These are phyloP conservation scores for Amphiura filiformis DNA, from an alignment of 35 echinoderm and acorn worm species.

Conservation along the genomic window DNA sequence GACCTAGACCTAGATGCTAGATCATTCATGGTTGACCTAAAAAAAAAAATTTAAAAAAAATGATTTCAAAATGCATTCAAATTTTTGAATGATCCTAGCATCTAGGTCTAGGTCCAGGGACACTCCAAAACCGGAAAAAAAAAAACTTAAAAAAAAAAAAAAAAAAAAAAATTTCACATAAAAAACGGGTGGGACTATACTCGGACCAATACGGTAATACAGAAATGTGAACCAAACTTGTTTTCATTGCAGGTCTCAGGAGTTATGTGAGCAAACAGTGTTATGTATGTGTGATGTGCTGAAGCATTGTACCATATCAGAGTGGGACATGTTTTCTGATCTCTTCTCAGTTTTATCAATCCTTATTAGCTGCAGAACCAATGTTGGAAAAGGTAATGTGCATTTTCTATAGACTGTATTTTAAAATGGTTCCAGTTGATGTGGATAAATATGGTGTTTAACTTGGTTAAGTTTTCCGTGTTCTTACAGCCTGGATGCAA, in stretches of 20 bases:
- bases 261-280: constrained; percentile 33
- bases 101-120: too few species aligned
- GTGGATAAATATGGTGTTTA: not conserved
- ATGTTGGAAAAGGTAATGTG: constrained; percentile 32
- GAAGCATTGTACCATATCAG: constrained; percentile 16
- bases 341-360: constrained; percentile 62
- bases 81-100: too few species aligned
- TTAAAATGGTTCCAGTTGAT: not conserved
- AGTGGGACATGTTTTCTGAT: constrained; percentile 82
- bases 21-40: too few species aligned
- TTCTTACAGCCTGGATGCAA: not conserved
- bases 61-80: too few species aligned
- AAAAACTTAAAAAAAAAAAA: too few species aligned
- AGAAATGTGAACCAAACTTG: too few species aligned
- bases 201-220: too few species aligned
- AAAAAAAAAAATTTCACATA: too few species aligned
- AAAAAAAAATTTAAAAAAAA: too few species aligned
- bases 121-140: too few species aligned
- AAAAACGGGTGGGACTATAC: too few species aligned
- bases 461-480: not conserved
- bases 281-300: constrained; percentile 37
- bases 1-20: too few species aligned
- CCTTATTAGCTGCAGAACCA: constrained; percentile 46
- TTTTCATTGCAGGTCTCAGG: constrained; percentile 41
- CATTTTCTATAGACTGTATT: not conserved